Percentiles rank a stretch among this genome's conserved stretches.
phyloP scores from a whole-genome alignment of 2,888 invertebrate species.

The Temnothorax rugatulus region DNA sequence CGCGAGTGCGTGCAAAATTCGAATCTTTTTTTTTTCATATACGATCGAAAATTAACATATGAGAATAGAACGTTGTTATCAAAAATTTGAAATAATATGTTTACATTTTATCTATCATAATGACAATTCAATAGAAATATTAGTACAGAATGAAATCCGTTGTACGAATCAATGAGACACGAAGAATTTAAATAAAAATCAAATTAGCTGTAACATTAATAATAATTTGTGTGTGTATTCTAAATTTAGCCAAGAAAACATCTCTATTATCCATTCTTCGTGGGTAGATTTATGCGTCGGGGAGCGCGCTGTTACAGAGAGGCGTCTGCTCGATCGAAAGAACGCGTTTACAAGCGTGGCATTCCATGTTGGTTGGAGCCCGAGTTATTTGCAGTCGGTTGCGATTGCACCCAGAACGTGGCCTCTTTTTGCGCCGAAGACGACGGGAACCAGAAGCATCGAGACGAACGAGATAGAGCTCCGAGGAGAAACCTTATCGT shows the following conservation, averaged over 20 bases:
- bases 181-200: neutral
- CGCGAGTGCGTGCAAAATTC: neutral
- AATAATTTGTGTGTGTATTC: neutral
- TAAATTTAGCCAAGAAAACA: neutral
- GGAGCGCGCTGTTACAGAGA: neutral
- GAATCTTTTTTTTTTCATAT: neutral
- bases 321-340: slow-evolving; percentile 63
- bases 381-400: slow-evolving; percentile 74
- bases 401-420: slow-evolving; percentile 72
- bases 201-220: neutral
- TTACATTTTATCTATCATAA: neutral
- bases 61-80: neutral
- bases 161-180: neutral
- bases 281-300: slow-evolving; percentile 8
- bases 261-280: slow-evolving; percentile 18
- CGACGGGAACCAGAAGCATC: slow-evolving; percentile 52
- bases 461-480: slow-evolving; percentile 36
- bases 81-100: neutral
- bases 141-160: neutral
- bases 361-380: slow-evolving; percentile 67
- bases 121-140: neutral
- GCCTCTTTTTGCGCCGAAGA: slow-evolving; percentile 73
- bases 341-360: slow-evolving; percentile 69
- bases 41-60: neutral
- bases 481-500: slow-evolving; percentile 51